Percentiles rank a stretch among this genome's conserved stretches.
These are phyloP conservation scores for Tupaia tana DNA, from an alignment of 2,113 vertebrate species.

Conservation along the genomic window DNA sequence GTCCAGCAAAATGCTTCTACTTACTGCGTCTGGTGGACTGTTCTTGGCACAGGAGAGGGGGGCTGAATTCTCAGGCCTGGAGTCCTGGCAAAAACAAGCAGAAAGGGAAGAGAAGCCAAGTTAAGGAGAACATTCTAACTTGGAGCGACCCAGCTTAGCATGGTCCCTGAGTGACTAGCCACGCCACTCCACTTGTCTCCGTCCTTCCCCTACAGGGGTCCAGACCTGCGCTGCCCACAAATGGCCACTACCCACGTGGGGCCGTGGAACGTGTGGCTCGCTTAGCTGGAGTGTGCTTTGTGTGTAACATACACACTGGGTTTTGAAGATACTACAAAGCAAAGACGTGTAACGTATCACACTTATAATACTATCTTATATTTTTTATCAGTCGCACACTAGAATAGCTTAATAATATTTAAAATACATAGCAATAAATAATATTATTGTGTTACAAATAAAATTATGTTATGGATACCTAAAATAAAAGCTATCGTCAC, in stretches of 20 bases:
- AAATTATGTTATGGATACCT: slow-evolving; percentile 59
- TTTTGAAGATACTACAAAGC: neutral
- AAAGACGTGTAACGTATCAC: slow-evolving; percentile 3
- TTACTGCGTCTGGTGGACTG: slow-evolving; percentile 79
- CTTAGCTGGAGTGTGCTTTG: neutral
- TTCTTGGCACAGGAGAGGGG: slow-evolving; percentile 60
- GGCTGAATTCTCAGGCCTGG: slow-evolving; percentile 60
- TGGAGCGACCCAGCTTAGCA: neutral
- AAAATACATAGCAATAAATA: slow-evolving; percentile 63
- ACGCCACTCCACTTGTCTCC: accelerated
- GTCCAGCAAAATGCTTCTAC: slow-evolving; percentile 75
- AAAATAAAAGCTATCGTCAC: slow-evolving; percentile 58
- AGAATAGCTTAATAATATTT: slow-evolving; percentile 47
- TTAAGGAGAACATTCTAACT: slow-evolving; percentile 14
- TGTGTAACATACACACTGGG: neutral
- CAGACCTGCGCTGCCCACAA: neutral
- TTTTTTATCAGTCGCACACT: slow-evolving; percentile 49
- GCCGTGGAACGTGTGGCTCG: neutral
- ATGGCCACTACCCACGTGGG: accelerated
- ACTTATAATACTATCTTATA: slow-evolving; percentile 66
- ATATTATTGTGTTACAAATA: neutral
- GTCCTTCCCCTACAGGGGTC: neutral
- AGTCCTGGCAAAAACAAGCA: slow-evolving; percentile 64
- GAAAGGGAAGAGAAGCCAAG: accelerated
- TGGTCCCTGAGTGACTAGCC: accelerated